A percentile compares a stretch with the other conserved stretches of the same genome.
phyloP scores from a whole-genome alignment of 2,113 vertebrate genomes.

The Lynx canadensis region DNA sequence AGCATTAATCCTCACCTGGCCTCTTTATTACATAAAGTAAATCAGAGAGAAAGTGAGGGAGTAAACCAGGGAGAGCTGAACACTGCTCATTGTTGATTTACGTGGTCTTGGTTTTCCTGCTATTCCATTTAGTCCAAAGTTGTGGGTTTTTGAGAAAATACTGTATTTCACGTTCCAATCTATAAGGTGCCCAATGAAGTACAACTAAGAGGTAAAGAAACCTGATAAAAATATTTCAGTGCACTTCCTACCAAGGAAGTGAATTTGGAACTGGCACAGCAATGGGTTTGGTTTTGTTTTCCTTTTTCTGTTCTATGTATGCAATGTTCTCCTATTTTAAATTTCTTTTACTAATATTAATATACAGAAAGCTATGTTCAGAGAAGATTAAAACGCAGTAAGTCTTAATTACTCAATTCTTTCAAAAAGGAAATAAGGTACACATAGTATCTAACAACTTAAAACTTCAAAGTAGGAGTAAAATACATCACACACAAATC shows the following conservation, averaged over 20 bases:
- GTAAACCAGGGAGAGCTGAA: background rate
- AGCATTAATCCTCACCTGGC: constrained; percentile 55
- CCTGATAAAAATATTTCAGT: background rate
- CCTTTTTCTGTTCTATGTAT: background rate
- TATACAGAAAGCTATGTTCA: background rate
- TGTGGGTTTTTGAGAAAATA: constrained; percentile 39
- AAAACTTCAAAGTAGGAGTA: background rate
- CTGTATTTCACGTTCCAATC: constrained; percentile 22
- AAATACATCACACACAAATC: constrained; percentile 10
- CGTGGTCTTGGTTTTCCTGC: background rate
- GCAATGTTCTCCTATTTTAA: constrained; percentile 19
- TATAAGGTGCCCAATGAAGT: background rate
- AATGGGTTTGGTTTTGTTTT: constrained; percentile 7
- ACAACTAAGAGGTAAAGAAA: background rate
- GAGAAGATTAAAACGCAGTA: background rate
- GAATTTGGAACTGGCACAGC: background rate
- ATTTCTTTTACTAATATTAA: constrained; percentile 35
- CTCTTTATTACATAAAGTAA: constrained; percentile 56
- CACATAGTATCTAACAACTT: background rate
- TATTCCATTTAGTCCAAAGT: constrained; percentile 13
- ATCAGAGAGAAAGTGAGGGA: background rate
- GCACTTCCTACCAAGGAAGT: background rate
- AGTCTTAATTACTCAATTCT: background rate
- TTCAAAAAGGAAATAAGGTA: constrained; percentile 36
- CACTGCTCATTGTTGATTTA: background rate